Evolutionary conservation across 2,888 invertebrate genomes (phyloP), one percentile per base, ranked within the genome.

Genomic region (Nematopogon swammerdamellus): DNA sequence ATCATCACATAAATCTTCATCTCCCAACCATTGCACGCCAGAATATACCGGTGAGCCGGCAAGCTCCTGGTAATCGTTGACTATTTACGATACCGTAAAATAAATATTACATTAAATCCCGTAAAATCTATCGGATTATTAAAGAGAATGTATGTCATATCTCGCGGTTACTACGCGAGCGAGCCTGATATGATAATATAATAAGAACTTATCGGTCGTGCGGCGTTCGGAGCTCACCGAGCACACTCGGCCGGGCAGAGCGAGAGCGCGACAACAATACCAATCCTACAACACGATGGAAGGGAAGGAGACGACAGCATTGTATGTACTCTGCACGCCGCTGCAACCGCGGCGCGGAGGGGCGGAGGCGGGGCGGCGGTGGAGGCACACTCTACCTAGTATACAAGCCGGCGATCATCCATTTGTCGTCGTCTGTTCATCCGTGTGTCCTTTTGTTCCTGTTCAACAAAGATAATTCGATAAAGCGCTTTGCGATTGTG

Each of bases 151-250:
- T 8, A 36, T 36, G 36, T 36, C n/a, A 36, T 8, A 36, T 36
- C n/a, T 25, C n/a, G 11, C 36, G 14, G 36, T 36, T 36, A 36
- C 36, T 36, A 36, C 36, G 8, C 36, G 36, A 36, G 8, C 36
- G 36, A 36, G 36, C 46, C 49, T 49, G 49, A 52, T 54, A 51
- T 54, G 51, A 54, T 53, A 53, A 52, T 52, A 51, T 49, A 53
- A 54, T 50, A 53, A 49, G 49, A 51, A 52, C 50, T 54, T 51
- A 54, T 54, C 54, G 45, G 48, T 50, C 51, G 50, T 45, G 11
- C n/a, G 25, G 18, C 11, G n/a, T 18, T 49, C 52, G 52, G 19
- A 19, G 10, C 19, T 8, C 43, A 29, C 47, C 51, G 54, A 45
- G 20, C 29, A 29, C 19, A 18, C 25, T 51, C 56, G 54, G 45